Conservation (phyloP, 2,797 vertebrate genomes). For the Danio aesculapii region DNA sequence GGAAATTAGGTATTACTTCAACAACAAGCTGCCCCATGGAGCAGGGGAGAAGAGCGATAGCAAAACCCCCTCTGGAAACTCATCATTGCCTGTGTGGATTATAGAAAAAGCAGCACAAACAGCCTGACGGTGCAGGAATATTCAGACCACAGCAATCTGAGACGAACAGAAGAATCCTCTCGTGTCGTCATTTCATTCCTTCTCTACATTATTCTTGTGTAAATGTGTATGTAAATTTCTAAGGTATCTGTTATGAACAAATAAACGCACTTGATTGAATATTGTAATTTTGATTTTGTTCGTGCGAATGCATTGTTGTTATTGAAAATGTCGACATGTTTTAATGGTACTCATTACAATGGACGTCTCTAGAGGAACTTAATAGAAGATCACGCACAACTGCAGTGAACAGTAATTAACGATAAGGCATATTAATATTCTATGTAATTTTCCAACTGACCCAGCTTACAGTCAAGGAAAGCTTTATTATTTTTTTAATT, state of each 20-base stretch:
- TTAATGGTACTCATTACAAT: slow-evolving; percentile 21
- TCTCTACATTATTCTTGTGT: slow-evolving; percentile 51
- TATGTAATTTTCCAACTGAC: slow-evolving; percentile 23
- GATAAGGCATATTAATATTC: slow-evolving; percentile 35
- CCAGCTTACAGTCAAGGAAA: slow-evolving; percentile 15
- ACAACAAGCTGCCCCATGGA: slow-evolving; percentile 16
- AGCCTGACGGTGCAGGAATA: neutral
- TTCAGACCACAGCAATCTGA: neutral
- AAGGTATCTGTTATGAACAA: slow-evolving; percentile 61
- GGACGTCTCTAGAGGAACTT: neutral
- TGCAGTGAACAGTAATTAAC: slow-evolving; percentile 17
- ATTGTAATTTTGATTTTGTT: slow-evolving; percentile 15
- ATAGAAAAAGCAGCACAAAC: neutral
- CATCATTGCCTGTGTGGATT: slow-evolving; percentile 3
- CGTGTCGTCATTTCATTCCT: slow-evolving; percentile 9
- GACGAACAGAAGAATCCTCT: neutral
- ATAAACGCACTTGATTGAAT: slow-evolving; percentile 75
- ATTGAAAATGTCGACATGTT: neutral
- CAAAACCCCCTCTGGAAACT: neutral
- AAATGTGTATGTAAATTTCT: slow-evolving; percentile 69
- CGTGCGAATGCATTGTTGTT: neutral
- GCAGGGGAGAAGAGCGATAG: slow-evolving; percentile 28
- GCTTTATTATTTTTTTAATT: neutral
- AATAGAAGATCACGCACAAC: slow-evolving; percentile 19
- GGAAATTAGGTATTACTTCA: slow-evolving; percentile 12